A percentile compares a stretch with the other conserved stretches of the same genome.
Conservation (phyloP, 2,113 vertebrate genomes). For the Charina bottae region DNA sequence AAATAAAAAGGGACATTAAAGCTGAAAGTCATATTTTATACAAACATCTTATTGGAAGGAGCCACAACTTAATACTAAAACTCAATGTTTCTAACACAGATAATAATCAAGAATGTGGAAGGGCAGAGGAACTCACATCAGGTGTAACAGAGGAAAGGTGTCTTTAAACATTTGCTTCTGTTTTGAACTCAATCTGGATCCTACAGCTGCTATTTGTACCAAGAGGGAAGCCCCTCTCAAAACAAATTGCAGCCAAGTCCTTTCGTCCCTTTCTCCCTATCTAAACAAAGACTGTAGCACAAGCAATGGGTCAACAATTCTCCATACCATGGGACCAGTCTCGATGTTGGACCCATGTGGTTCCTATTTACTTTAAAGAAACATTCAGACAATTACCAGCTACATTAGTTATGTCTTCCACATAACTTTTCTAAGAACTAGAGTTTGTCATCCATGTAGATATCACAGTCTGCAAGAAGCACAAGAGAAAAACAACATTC, state of each 20-base stretch:
- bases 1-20: neutral
- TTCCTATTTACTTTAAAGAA: neutral
- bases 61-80: neutral
- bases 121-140: too few species aligned
- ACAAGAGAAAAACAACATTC: constrained; percentile 26
- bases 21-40: neutral
- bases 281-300: neutral
- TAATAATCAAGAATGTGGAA: neutral
- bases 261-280: neutral
- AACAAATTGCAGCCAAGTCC: neutral
- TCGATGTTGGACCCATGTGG: neutral
- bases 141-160: neutral
- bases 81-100: neutral
- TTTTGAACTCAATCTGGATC: neutral
- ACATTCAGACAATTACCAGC: neutral
- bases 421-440: constrained; percentile 1
- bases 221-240: neutral
- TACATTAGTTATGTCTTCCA: neutral
- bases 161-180: neutral
- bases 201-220: neutral
- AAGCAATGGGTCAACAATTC: neutral
- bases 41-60: neutral
- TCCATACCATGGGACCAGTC: neutral
- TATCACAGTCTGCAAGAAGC: neutral
- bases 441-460: neutral